phyloP scores from a whole-genome alignment of 1,140 invertebrate species.

The Sesamia nonagrioides region DNA sequence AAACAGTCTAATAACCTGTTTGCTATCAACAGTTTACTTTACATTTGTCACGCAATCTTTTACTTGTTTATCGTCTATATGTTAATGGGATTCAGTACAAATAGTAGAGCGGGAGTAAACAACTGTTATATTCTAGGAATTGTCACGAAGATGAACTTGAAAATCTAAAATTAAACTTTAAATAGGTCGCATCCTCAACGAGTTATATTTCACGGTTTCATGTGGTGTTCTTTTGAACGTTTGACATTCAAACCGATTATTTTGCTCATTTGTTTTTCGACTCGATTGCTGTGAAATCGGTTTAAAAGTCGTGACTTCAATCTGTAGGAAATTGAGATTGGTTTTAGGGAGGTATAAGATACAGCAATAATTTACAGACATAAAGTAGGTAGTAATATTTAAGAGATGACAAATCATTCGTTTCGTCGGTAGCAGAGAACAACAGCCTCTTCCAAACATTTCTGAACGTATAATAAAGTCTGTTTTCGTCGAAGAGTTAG shows the following conservation, averaged over 20 bases:
- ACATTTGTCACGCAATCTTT: background rate
- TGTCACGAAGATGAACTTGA: slow-evolving; percentile 32
- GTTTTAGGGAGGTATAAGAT: background rate
- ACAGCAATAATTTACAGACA: background rate
- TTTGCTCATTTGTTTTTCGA: slow-evolving; percentile 15
- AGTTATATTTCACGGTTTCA: background rate
- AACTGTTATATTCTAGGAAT: slow-evolving; percentile 4
- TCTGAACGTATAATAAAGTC: too few species aligned
- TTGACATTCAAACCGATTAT: slow-evolving; percentile 29
- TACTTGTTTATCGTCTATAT: background rate
- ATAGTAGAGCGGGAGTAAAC: background rate
- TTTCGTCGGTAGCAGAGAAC: background rate
- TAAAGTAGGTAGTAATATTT: background rate
- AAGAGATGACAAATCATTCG: background rate
- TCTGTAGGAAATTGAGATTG: background rate
- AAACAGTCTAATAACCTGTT: too few species aligned
- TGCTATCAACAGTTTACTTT: background rate
- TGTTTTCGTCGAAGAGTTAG: too few species aligned
- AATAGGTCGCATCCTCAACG: slow-evolving; percentile 24
- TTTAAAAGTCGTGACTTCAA: slow-evolving; percentile 17
- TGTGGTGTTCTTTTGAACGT: background rate
- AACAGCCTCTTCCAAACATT: background rate
- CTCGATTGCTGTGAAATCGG: slow-evolving; percentile 10
- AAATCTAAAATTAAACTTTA: slow-evolving; percentile 35
- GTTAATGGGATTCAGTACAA: background rate